Evolutionary conservation across 2,888 invertebrate genomes (phyloP).

Genomic region (Sphaerophoria rueppellii): DNA sequence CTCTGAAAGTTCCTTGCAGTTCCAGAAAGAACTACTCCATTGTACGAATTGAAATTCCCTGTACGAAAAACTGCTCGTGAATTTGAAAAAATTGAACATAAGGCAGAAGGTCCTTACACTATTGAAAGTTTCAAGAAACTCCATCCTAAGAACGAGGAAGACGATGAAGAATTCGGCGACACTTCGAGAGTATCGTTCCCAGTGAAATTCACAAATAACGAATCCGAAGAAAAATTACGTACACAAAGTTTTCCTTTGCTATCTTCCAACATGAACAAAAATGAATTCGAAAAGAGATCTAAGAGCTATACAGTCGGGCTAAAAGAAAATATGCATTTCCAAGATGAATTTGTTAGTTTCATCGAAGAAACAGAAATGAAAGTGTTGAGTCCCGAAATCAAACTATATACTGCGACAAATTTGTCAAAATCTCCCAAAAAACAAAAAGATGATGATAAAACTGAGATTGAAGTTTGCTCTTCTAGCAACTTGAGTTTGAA

Average conservation of each 20-base stretch:
- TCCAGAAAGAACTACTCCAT: not conserved
- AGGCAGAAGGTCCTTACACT: not conserved
- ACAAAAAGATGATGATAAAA: not conserved
- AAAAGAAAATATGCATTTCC: not conserved
- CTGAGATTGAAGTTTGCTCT: not conserved
- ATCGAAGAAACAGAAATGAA: constrained; percentile 10
- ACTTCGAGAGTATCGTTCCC: not conserved
- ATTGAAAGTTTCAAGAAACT: not conserved
- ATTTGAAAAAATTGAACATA: constrained; percentile 4
- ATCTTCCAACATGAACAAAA: not conserved
- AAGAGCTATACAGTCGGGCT: not conserved
- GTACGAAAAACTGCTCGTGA: not conserved
- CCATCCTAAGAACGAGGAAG: not conserved
- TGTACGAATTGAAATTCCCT: constrained; percentile 5
- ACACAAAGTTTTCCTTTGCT: constrained; percentile 10
- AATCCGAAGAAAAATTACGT: not conserved
- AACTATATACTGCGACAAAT: not conserved
- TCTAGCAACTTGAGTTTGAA: not conserved
- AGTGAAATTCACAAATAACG: not conserved
- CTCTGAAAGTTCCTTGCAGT: not conserved
- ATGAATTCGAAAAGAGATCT: not conserved
- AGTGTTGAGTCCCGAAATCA: not conserved
- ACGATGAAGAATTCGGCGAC: not conserved
- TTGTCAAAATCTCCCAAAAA: not conserved
- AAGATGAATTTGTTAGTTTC: not conserved